phyloP scores from a whole-genome alignment of 2,113 vertebrate genomes.

The Willisornis vidua region DNA sequence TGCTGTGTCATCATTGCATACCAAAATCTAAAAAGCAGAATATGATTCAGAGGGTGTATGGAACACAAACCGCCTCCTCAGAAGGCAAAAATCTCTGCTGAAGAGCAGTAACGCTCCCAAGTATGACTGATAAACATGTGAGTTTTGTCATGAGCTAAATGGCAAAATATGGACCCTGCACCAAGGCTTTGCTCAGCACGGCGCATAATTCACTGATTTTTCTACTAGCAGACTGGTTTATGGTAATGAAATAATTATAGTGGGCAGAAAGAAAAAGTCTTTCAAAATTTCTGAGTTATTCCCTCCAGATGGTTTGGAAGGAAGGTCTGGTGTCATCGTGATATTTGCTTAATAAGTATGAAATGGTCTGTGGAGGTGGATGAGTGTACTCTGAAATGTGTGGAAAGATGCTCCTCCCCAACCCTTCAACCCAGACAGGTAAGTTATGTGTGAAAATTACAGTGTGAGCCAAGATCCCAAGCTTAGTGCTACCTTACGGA shows the following conservation, averaged over 20 bases:
- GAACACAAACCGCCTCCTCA: slow-evolving; percentile 3
- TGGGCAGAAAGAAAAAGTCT: background rate
- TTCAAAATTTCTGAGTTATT: background rate
- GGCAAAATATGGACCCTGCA: background rate
- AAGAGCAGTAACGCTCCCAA: background rate
- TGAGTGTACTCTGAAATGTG: background rate
- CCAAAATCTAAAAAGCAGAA: slow-evolving; percentile 16
- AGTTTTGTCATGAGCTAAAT: background rate
- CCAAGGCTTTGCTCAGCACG: background rate
- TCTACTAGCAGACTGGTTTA: background rate
- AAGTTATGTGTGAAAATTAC: background rate
- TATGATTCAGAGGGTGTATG: slow-evolving; percentile 30
- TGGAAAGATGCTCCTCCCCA: background rate
- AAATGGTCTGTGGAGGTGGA: background rate
- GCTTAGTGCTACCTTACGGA: background rate
- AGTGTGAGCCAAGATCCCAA: background rate
- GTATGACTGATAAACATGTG: slow-evolving; percentile 6
- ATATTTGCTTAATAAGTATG: background rate
- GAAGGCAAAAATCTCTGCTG: slow-evolving; percentile 4
- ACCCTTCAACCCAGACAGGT: background rate
- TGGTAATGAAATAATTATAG: background rate
- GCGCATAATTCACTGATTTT: background rate
- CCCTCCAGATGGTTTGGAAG: background rate
- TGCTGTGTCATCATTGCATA: slow-evolving; percentile 12
- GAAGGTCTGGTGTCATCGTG: background rate